phyloP scores from a whole-genome alignment of 2,797 vertebrate genomes.

The Enteromius radiatus region DNA sequence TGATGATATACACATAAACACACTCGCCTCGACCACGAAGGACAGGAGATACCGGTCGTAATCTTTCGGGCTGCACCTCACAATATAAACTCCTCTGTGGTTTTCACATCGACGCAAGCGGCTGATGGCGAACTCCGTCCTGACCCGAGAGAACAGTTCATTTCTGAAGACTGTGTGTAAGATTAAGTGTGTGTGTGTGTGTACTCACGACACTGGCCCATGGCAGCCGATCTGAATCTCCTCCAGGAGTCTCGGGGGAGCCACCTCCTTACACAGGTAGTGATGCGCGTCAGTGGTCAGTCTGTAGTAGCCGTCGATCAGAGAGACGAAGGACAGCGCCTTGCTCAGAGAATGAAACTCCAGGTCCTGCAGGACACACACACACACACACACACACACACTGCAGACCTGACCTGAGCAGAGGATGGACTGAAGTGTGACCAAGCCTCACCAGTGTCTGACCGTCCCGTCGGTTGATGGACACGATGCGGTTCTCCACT shows the following conservation, averaged over 20 bases:
- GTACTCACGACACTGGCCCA: conserved; percentile 92
- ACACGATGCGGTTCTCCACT: conserved; percentile 90
- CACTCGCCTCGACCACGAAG: conserved; percentile 92
- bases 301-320: conserved; percentile 96
- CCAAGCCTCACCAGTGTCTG: conserved; percentile 84
- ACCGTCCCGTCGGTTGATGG: conserved; percentile 90
- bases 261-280: conserved; percentile 96
- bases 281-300: conserved; percentile 92
- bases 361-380: conserved; percentile 79
- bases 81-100: conserved; percentile 89
- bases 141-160: conserved; percentile 64
- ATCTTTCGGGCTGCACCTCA: conserved; percentile 93
- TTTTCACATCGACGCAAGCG: conserved; percentile 90
- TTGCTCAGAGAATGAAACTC: conserved; percentile 89
- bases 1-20: conserved; percentile 5
- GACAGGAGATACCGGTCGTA: conserved; percentile 96
- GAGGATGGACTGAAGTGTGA: not conserved
- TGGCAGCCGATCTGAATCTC: conserved; percentile 93
- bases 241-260: conserved; percentile 88
- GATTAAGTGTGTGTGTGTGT: not conserved
- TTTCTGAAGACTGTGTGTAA: not conserved
- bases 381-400: not conserved
- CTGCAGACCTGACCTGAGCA: not conserved
- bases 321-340: conserved; percentile 92
- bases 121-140: conserved; percentile 91